Percentiles rank a stretch among this genome's conserved stretches.
These are phyloP conservation scores for Cirrhinus molitorella DNA, from an alignment of 2,797 vertebrate genomes.

Conservation along the genomic window DNA sequence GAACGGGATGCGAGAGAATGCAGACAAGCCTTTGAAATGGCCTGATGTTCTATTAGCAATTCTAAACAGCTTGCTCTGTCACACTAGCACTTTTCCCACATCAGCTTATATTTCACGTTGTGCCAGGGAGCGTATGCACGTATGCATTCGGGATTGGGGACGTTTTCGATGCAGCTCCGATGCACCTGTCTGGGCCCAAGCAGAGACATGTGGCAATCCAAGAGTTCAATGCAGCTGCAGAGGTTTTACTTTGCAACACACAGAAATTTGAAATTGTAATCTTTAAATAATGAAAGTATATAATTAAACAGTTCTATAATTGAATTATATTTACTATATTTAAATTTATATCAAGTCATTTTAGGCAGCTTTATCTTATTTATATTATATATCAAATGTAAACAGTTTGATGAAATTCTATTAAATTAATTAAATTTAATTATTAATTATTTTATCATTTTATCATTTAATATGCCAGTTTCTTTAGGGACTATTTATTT, in stretches of 20 bases:
- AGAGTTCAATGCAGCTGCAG: background rate
- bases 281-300: background rate
- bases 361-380: background rate
- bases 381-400: background rate
- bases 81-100: slow-evolving; percentile 27
- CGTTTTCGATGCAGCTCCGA: background rate
- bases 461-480: too few species aligned
- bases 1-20: slow-evolving; percentile 73
- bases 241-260: background rate
- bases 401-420: background rate
- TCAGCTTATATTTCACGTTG: slow-evolving; percentile 51
- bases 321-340: background rate
- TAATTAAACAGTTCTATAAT: background rate
- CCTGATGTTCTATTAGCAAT: slow-evolving; percentile 73
- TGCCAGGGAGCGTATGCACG: background rate
- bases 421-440: background rate
- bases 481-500: background rate
- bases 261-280: background rate
- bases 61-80: slow-evolving; percentile 71
- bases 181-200: background rate
- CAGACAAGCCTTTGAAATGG: slow-evolving; percentile 70
- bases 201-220: background rate
- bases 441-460: background rate
- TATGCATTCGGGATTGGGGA: background rate
- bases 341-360: background rate